A percentile compares a stretch with the other conserved stretches of the same genome.
phyloP scores from a whole-genome alignment of 2,797 vertebrate genomes.

The Acipenser transmontanus region DNA sequence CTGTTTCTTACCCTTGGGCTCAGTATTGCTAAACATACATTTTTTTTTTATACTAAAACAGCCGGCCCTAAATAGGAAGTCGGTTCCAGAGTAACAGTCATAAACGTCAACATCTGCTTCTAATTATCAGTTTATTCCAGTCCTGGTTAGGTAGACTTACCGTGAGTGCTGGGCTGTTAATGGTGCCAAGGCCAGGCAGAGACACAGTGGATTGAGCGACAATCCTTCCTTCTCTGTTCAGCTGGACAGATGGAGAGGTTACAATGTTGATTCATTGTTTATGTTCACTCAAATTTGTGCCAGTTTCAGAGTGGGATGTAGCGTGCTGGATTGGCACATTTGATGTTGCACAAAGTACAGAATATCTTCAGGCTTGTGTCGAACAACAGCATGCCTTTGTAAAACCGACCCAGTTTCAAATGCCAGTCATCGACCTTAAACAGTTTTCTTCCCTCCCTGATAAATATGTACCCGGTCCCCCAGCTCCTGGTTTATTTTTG shows the following conservation, averaged over 20 bases:
- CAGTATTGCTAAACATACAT: too few relatives aligned
- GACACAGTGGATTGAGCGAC: constrained; percentile 38
- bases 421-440: too few relatives aligned
- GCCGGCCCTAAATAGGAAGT: constrained; percentile 5
- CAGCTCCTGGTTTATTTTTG: background rate
- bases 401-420: constrained; percentile 43
- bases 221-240: constrained; percentile 55
- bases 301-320: constrained; percentile 23
- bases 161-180: constrained; percentile 38
- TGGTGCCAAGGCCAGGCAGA: constrained; percentile 37
- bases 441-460: background rate
- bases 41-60: background rate
- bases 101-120: constrained; percentile 51
- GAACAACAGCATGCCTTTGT: constrained; percentile 59
- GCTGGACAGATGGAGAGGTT: constrained; percentile 78
- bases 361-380: constrained; percentile 53
- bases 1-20: too few relatives aligned
- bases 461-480: background rate
- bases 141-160: constrained; percentile 22
- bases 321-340: background rate
- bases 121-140: constrained; percentile 33
- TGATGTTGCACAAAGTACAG: background rate
- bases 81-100: background rate
- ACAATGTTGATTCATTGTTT: constrained; percentile 79
- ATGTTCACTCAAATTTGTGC: constrained; percentile 53